Evolutionary conservation across 2,888 invertebrate species (phyloP), one percentile per base, ranked within the genome.

Genomic region (Metopia argyrocephala): DNA sequence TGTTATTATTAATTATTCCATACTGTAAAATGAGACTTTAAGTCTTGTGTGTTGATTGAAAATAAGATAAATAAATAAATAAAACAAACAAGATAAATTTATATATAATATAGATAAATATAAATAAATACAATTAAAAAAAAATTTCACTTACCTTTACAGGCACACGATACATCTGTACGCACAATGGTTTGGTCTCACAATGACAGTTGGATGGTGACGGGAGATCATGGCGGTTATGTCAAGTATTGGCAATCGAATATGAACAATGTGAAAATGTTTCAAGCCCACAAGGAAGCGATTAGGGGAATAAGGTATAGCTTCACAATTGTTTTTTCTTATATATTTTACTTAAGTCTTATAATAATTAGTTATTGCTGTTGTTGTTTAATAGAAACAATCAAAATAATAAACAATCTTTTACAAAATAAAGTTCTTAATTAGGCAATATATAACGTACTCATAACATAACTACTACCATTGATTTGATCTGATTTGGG

Each of bases 181-280:
- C 93, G 99, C 84, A 97, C 98, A 71, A 98, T 99, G 98, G 96
- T 97, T 59, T 99, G 99, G 99, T 98, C 98, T 69, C 98, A 98
- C 91, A 98, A 98, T 87, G 99, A 99, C 92, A 96, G 96, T 86
- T 99, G 99, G 99, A 98, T 99, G 98, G 96, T 99, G 80, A 99
- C 99, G 0, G 99, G 97, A 23, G 99, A 99, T 92, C 98, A 99
- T 90, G 95, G 96, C 66, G 99, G 99, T 79, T 99, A 97, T 91
- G 97, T 99, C 84, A 99, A 99, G 90, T 99, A 99, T 92, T 99
- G 99, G 99, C 99, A 99, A 93, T 97, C 98, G 86, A 99, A 99
- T 92, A 99, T 99, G 99, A 99, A 99, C 93, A 99, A 99, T 92
- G 99, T 99, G 76, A 99, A 99, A 93, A 99, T 99, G 98, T 99